Conservation (phyloP, 2,113 vertebrate genomes). For the Vombatus ursinus region DNA sequence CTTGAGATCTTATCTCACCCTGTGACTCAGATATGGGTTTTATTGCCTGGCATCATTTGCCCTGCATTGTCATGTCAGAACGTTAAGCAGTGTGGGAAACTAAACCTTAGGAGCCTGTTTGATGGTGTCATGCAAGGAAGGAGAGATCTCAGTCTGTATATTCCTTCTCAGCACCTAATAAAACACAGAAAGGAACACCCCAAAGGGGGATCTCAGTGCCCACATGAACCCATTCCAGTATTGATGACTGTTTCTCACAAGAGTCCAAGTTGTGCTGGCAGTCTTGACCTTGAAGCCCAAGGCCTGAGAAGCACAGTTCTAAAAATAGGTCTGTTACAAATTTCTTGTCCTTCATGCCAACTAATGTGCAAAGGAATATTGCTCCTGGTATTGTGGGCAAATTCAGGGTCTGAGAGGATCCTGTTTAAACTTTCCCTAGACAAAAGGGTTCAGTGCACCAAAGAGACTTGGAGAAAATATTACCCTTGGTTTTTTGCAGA, state of each 20-base stretch:
- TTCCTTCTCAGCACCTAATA: conserved; percentile 15
- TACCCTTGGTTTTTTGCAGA: conserved; percentile 58
- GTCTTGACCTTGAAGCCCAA: conserved; percentile 38
- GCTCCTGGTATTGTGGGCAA: conserved; percentile 40
- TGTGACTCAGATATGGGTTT: not conserved
- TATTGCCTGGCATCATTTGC: conserved; percentile 7
- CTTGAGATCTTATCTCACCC: not conserved
- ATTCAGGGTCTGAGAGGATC: conserved; percentile 26
- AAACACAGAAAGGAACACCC: not conserved
- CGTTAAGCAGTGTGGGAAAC: not conserved
- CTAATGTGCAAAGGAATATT: conserved; percentile 35
- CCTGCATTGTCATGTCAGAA: not conserved
- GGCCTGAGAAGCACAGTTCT: conserved; percentile 53
- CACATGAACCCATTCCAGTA: not conserved
- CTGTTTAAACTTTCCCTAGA: conserved; percentile 64
- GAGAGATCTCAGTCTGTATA: not conserved
- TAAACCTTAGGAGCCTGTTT: not conserved
- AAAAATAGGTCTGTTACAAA: conserved; percentile 56
- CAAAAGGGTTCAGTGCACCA: conserved; percentile 13
- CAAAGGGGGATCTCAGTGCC: not conserved
- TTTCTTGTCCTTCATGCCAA: conserved; percentile 44
- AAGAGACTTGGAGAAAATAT: conserved; percentile 66
- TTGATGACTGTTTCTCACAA: conserved; percentile 9
- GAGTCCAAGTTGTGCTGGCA: not conserved
- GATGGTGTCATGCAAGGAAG: not conserved